A percentile compares a stretch with the other conserved stretches of the same genome.
phyloP scores from a whole-genome alignment of 2,888 invertebrate genomes.

The Cylloceria caligata region DNA sequence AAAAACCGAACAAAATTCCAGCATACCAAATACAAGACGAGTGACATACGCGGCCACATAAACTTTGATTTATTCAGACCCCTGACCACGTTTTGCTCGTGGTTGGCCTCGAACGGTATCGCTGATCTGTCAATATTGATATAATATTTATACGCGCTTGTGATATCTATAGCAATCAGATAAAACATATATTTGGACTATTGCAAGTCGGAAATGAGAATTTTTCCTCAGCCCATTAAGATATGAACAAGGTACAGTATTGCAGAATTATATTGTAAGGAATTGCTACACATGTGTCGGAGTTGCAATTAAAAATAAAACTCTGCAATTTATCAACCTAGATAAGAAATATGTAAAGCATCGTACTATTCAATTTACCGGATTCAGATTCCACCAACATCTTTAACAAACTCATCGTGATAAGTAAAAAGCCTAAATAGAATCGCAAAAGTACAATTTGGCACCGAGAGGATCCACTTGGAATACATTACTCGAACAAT shows the following conservation, averaged over 20 bases:
- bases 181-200: too few species aligned
- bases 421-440: slow-evolving; percentile 64
- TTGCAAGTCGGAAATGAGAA: too few species aligned
- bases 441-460: slow-evolving; percentile 56
- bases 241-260: too few species aligned
- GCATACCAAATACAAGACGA: slow-evolving; percentile 18
- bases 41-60: slow-evolving; percentile 10
- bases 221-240: too few species aligned
- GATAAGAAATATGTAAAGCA: too few species aligned
- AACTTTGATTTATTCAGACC: slow-evolving; percentile 23
- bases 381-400: slow-evolving; percentile 8
- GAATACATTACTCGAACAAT: slow-evolving; percentile 4
- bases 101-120: neutral
- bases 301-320: too few species aligned
- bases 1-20: slow-evolving; percentile 7
- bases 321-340: too few species aligned
- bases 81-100: neutral
- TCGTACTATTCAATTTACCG: neutral
- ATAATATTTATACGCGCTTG: neutral
- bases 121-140: neutral
- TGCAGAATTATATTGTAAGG: too few species aligned
- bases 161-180: slow-evolving; percentile 2
- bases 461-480: slow-evolving; percentile 17
- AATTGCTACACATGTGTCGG: too few species aligned
- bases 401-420: too few species aligned